phyloP scores from a whole-genome alignment of 2,888 invertebrate species.

The Cheilosia vulpina region DNA sequence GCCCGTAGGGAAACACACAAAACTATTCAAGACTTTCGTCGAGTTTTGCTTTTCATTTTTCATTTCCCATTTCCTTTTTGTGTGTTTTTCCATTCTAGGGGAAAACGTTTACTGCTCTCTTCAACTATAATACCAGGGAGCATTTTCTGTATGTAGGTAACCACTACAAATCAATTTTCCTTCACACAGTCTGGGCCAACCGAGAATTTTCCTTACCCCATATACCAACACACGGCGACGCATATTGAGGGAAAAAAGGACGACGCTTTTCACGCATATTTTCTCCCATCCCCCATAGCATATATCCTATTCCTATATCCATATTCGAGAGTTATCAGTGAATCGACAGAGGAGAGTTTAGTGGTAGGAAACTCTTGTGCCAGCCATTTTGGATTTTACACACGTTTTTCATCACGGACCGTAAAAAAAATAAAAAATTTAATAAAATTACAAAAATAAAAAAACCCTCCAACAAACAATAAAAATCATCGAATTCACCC shows the following conservation, averaged over 20 bases:
- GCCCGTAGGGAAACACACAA: slow-evolving; percentile 39
- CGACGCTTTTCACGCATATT: slow-evolving; percentile 70
- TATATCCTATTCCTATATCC: slow-evolving; percentile 19
- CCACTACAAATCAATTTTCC: slow-evolving; percentile 68
- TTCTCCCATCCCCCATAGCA: slow-evolving; percentile 48
- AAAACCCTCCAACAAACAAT: neutral
- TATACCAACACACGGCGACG: slow-evolving; percentile 41
- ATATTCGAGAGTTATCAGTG: slow-evolving; percentile 60
- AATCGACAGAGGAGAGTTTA: slow-evolving; percentile 64
- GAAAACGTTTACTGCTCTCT: slow-evolving; percentile 45
- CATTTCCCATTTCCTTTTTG: neutral
- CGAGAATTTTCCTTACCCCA: slow-evolving; percentile 50
- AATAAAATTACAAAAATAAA: slow-evolving; percentile 18
- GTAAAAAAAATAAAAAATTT: slow-evolving; percentile 3
- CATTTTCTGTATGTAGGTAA: slow-evolving; percentile 55
- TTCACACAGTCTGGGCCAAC: slow-evolving; percentile 47
- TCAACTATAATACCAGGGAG: slow-evolving; percentile 23
- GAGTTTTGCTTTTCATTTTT: slow-evolving; percentile 65
- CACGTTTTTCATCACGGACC: slow-evolving; percentile 62
- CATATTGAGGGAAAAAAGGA: slow-evolving; percentile 31
- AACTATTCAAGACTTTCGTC: slow-evolving; percentile 72
- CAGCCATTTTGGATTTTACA: slow-evolving; percentile 74
- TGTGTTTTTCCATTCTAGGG: slow-evolving; percentile 22
- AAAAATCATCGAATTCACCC: neutral
- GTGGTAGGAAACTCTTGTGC: slow-evolving; percentile 59